Evolutionary conservation across 2,888 invertebrate genomes (phyloP), one percentile per base, ranked within the genome.

Genomic region (Caenorhabditis imperialis): DNA sequence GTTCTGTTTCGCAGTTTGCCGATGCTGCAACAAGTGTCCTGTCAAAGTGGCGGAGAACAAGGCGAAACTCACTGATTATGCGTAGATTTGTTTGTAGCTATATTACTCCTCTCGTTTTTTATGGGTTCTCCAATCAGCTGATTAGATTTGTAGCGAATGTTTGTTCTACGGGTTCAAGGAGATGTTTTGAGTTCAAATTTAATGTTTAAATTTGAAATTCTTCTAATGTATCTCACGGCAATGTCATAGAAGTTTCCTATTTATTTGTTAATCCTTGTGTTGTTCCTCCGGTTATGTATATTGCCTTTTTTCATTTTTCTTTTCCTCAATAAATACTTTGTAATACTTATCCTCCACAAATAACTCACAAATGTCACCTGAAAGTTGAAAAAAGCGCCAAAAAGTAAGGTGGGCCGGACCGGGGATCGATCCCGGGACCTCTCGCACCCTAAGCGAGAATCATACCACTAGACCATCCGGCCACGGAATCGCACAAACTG

Each of bases 401-500:
- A 72, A 73, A 72, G 47, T 12, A 33, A 57, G 18, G 54, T 70
- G 84, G 84, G 81, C 81, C 78, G 79, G 79, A 81, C 83, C 81
- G 82, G 82, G 83, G 83, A 82, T 86, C 79, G 86, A 86, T 81
- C 86, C 83, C 85, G 85, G 86, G 87, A 88, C 87, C 87, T 87
- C 85, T 88, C 86, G 87, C 87, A 88, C 87, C 86, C 88, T 86
- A 87, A 87, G 86, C 87, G 85, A 88, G 85, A 87, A 87, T 87
- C 87, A 88, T 87, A 85, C 87, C 87, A 86, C 88, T 88, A 88
- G 87, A 87, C 87, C 87, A 88, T 65, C 65, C 65, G 55, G 65
- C 65, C 65, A 65, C 65, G 35, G 7, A 18, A 18, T 12, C 5
- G 2, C 23, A n/a, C 22, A 40, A 53, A 62, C 25, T 7, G 20